phyloP scores from a whole-genome alignment of 2,888 invertebrate genomes.

The Limnephilus auricula region DNA sequence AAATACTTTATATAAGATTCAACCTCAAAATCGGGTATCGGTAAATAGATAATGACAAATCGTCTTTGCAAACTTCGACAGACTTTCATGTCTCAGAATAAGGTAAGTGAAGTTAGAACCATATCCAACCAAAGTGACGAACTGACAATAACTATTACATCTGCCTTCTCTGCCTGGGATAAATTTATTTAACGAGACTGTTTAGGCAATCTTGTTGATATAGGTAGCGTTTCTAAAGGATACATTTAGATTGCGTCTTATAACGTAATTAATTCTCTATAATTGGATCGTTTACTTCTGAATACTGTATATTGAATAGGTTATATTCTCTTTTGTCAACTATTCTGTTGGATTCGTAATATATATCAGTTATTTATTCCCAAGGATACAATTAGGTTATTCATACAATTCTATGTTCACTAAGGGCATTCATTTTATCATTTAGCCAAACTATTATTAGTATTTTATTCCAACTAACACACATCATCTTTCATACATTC shows the following conservation, averaged over 20 bases:
- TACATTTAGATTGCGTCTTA: background rate
- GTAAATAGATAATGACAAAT: too few species aligned
- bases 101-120: too few species aligned
- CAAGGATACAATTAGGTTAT: background rate
- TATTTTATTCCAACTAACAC: background rate
- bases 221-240: background rate
- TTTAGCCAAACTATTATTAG: background rate
- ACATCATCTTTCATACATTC: background rate
- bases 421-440: background rate
- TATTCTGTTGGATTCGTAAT: background rate
- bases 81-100: too few species aligned
- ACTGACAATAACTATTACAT: background rate
- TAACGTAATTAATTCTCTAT: background rate
- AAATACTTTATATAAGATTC: too few species aligned
- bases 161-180: background rate
- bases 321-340: background rate
- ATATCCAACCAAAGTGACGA: too few species aligned
- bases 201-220: background rate
- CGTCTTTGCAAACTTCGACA: too few species aligned
- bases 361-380: background rate
- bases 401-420: background rate
- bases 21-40: too few species aligned
- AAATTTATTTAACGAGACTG: background rate
- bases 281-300: background rate
- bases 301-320: background rate